Base-by-base conservation (phyloP, 2,888 invertebrate genomes). In the Beris morrisii region DNA sequence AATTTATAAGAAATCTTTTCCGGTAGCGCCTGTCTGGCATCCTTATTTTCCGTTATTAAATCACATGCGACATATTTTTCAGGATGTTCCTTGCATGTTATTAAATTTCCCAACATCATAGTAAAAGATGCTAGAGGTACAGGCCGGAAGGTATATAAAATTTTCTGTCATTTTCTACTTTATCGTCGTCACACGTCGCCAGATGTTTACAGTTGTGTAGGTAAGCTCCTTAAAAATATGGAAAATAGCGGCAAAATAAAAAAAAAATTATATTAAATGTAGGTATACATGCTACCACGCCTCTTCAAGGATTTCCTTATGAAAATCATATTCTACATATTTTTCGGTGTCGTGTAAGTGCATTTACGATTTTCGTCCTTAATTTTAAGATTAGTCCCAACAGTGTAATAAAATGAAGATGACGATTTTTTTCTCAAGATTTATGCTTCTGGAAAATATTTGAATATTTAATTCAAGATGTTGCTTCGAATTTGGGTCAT, bases 11-110 rank as follows among this genome's bases (percentile, higher is more conserved):
- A 38, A 38, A 38, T 38, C 38, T 38, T 38, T 38, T 38, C 38
- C 38, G 38, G 38, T 9, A 38, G 38, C 38, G 38, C 7, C 38
- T 38, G 38, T 38, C 38, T 38, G 38, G 28, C 52, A 28, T 43
- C 13, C 55, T 38, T 56, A n/a, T 32, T 48, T 59, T 59, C 11
- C 30, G 53, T 55, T 64, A 56, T 65, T 65, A 65, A 65, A 65
- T 65, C 56, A 65, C 56, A 56, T 65, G 44, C 53, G 65, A 48
- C 65, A 56, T 32, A 65, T 50, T 22, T 56, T 65, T 22, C 22
- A 46, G n/a, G 56, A 56, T 65, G 65, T 54, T 54, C 48, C 38
- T 38, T 65, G 65, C 54, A 65, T 56, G 43, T 65, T 65, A 65
- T 65, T 65, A 65, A 65, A 65, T 65, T 65, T 65, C 28, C 52